These are phyloP conservation scores for Lithobates sylvaticus DNA, from an alignment of 2,797 vertebrate species.

Conservation along the genomic window DNA sequence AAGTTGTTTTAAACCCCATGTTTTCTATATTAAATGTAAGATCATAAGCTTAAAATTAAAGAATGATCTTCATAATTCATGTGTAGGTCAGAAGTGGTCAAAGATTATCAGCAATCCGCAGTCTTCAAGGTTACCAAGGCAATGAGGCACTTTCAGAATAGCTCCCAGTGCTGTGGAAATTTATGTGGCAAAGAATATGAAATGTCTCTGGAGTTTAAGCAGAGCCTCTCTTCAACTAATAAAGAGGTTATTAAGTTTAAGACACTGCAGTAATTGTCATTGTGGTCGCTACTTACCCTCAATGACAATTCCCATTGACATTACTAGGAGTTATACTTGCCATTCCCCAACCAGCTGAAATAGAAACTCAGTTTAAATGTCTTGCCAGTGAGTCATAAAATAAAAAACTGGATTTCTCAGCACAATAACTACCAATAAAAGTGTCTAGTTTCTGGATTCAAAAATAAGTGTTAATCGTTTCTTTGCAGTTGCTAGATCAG, in stretches of 20 bases:
- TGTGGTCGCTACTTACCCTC: constrained; percentile 53
- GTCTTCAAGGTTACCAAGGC: constrained; percentile 59
- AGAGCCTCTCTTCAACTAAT: constrained; percentile 64
- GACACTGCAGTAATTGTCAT: constrained; percentile 62
- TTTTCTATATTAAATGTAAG: not conserved
- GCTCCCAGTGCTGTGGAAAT: constrained; percentile 63
- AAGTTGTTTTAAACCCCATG: not conserved
- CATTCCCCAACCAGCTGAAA: constrained; percentile 35
- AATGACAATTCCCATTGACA: constrained; percentile 60
- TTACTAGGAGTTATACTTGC: constrained; percentile 55
- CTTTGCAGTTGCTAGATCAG: constrained; percentile 28
- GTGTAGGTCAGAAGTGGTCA: constrained; percentile 23
- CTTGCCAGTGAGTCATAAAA: constrained; percentile 54
- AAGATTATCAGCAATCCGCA: constrained; percentile 52
- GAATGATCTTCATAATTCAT: constrained; percentile 16
- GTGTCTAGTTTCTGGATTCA: constrained; percentile 32
- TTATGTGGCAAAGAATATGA: constrained; percentile 59
- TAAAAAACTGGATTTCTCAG: constrained; percentile 44
- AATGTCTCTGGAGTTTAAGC: constrained; percentile 63
- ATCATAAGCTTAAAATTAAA: not conserved
- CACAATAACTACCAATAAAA: constrained; percentile 54
- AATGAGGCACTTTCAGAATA: constrained; percentile 58
- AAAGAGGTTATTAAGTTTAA: constrained; percentile 65
- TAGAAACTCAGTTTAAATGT: constrained; percentile 41
- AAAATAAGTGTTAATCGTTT: constrained; percentile 50